Conservation (phyloP, 2,888 invertebrate genomes). For the Fissipunctia ypsillon region DNA sequence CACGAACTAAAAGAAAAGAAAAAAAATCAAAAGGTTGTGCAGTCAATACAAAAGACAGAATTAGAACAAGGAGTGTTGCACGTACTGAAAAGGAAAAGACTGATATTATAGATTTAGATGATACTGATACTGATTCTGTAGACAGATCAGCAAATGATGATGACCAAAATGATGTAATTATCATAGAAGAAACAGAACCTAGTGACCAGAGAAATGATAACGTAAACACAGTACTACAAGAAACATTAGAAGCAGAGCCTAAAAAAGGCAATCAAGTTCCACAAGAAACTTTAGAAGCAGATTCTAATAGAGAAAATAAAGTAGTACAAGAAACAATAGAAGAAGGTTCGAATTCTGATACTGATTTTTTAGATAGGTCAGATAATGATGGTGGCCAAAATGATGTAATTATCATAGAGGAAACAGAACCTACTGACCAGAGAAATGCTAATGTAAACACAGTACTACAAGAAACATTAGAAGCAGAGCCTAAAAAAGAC, state of each 20-base stretch:
- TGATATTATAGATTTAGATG: slow-evolving; percentile 67
- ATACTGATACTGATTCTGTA: slow-evolving; percentile 54
- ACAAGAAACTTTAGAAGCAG: not conserved
- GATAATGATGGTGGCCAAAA: slow-evolving; percentile 41
- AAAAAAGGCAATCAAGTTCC: not conserved
- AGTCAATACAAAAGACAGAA: not conserved
- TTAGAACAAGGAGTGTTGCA: not conserved
- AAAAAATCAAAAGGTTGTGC: not conserved
- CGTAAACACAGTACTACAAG: not conserved
- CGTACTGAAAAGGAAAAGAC: slow-evolving; percentile 51
- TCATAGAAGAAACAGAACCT: slow-evolving; percentile 32
- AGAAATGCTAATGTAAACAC: slow-evolving; percentile 2
- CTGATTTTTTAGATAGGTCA: slow-evolving; percentile 48
- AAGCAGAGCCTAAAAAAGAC: not conserved
- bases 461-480: not conserved
- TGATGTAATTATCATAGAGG: slow-evolving; percentile 33
- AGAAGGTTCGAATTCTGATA: too few species aligned
- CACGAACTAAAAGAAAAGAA: not conserved
- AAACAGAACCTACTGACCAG: slow-evolving; percentile 13
- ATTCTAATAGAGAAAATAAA: not conserved
- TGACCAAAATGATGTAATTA: slow-evolving; percentile 17
- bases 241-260: slow-evolving; percentile 6
- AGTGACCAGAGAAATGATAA: slow-evolving; percentile 10
- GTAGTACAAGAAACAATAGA: too few species aligned
- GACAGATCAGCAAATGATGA: slow-evolving; percentile 52